These are phyloP conservation scores for Siniperca undulata DNA, from an alignment of 2,797 vertebrate species.

Conservation along the genomic window DNA sequence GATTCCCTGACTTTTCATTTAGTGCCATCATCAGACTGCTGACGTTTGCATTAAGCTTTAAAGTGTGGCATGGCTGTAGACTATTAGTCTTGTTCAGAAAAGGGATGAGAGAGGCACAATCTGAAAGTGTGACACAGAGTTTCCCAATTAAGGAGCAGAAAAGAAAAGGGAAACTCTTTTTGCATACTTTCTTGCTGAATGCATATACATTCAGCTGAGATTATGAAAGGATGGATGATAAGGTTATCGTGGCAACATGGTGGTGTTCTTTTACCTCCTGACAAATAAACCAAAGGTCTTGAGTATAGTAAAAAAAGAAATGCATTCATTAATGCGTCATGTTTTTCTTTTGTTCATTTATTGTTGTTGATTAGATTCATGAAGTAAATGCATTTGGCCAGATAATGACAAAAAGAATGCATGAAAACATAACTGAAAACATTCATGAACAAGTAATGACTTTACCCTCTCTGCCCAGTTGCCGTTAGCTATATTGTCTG, in stretches of 20 bases:
- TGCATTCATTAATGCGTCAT: not conserved
- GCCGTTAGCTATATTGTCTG: constrained; percentile 37
- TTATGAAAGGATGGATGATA: not conserved
- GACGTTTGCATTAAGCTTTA: no score
- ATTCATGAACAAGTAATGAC: constrained; percentile 37
- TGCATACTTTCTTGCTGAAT: not conserved
- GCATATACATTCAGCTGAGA: not conserved
- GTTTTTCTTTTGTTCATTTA: not conserved
- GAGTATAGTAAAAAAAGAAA: not conserved
- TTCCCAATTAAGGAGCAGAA: not conserved
- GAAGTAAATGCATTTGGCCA: not conserved
- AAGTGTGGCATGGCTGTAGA: not conserved
- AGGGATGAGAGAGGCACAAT: not conserved
- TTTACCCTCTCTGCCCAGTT: constrained; percentile 26
- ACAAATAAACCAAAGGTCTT: constrained; percentile 10
- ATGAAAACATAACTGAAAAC: constrained; percentile 29
- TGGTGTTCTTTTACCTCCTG: not conserved
- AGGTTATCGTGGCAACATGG: not conserved
- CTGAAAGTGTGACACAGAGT: not conserved
- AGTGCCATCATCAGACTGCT: no score
- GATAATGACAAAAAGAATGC: constrained; percentile 16
- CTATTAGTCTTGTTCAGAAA: not conserved
- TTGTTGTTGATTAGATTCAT: not conserved
- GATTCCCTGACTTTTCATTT: not conserved
- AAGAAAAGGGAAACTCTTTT: not conserved